These are phyloP conservation scores for Cryptus armator DNA, from an alignment of 2,888 invertebrate genomes.

Conservation along the genomic window DNA sequence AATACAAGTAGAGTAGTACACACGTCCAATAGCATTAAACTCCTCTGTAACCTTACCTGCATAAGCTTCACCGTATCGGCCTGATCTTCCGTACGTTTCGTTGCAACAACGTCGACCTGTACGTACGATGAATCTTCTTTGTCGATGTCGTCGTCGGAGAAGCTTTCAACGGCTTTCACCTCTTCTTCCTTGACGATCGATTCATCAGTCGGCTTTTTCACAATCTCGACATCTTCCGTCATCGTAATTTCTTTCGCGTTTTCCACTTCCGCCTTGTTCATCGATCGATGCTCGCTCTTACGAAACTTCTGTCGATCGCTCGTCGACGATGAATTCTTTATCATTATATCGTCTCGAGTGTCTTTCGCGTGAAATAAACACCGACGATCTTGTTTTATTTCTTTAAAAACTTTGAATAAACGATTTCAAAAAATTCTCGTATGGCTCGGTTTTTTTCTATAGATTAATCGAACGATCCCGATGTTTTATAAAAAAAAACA, in stretches of 20 bases:
- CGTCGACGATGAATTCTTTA: conserved; percentile 41
- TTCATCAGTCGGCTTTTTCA: background rate
- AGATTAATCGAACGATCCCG: background rate
- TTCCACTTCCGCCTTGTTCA: conserved; percentile 1
- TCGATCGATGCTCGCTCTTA: background rate
- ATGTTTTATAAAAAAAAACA: background rate
- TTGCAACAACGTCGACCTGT: background rate
- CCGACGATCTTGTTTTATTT: too few species aligned
- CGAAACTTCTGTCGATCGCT: conserved; percentile 26
- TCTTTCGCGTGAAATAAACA: conserved; percentile 66
- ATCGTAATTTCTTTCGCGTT: conserved; percentile 9
- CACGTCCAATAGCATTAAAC: conserved; percentile 35
- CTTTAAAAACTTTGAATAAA: too few species aligned
- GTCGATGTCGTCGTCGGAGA: background rate
- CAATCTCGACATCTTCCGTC: conserved; percentile 9
- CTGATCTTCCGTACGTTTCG: conserved; percentile 22
- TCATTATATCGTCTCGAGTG: conserved; percentile 48
- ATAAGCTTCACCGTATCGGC: conserved; percentile 73
- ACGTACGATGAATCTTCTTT: conserved; percentile 10
- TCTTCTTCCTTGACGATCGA: conserved; percentile 15
- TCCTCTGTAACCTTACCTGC: conserved; percentile 77
- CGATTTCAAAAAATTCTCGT: too few species aligned
- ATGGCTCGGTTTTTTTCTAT: too few species aligned
- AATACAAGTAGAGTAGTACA: conserved; percentile 35
- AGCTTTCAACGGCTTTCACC: conserved; percentile 13